A percentile compares a stretch with the other conserved stretches of the same genome.
Evolutionary conservation across 2,797 vertebrate genomes (phyloP).

Genomic region (Pipistrellus nathusii): DNA sequence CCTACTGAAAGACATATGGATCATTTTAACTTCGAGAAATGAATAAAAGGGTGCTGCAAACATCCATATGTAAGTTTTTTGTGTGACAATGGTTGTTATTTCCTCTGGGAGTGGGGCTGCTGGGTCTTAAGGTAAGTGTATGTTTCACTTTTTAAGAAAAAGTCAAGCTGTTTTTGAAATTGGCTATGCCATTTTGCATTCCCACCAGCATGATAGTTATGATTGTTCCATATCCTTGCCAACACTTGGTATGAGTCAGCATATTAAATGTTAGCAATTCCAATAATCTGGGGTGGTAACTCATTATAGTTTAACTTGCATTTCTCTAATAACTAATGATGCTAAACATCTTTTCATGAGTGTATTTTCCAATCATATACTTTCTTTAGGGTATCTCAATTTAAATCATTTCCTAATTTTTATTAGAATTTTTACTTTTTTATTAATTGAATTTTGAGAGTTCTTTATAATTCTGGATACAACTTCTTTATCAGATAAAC

Average conservation of each 20-base stretch:
- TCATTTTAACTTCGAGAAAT: neutral
- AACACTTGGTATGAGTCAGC: neutral
- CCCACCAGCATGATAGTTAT: neutral
- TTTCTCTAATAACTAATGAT: neutral
- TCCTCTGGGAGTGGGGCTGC: neutral
- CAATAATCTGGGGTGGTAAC: neutral
- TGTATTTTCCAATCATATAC: neutral
- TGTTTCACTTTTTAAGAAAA: constrained; percentile 10
- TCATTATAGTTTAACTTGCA: neutral
- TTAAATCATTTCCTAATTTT: neutral
- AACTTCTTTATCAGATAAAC: neutral
- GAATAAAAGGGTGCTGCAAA: constrained; percentile 3
- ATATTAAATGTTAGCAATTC: neutral
- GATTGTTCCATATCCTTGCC: neutral
- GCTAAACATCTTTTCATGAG: neutral
- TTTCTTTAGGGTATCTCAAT: constrained; percentile 19
- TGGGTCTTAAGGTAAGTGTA: neutral
- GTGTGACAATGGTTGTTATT: neutral
- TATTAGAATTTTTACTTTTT: constrained; percentile 26
- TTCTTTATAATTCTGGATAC: constrained; percentile 4
- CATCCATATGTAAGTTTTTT: neutral
- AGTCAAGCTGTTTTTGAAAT: neutral
- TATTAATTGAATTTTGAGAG: constrained; percentile 8
- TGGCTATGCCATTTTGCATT: neutral
- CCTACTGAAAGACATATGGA: neutral